phyloP scores from a whole-genome alignment of 1,140 invertebrate species.

The Myzus persicae region DNA sequence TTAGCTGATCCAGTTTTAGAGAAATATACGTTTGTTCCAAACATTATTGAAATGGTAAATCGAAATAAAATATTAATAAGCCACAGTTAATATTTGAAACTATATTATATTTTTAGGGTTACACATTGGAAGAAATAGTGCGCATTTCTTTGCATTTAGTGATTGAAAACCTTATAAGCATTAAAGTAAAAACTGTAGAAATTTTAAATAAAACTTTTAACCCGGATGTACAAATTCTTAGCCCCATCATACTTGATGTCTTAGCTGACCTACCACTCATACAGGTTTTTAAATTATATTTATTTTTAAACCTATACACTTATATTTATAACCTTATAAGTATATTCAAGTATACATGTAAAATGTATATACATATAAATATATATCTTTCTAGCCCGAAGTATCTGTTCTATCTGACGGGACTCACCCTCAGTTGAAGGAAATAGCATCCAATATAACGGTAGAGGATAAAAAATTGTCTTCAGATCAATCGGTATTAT shows the following conservation, averaged over 20 bases:
- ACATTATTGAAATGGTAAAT: slow-evolving; percentile 64
- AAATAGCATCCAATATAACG: slow-evolving; percentile 67
- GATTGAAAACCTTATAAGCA: slow-evolving; percentile 77
- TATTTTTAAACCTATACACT: not conserved
- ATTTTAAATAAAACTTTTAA: slow-evolving; percentile 65
- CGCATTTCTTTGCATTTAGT: slow-evolving; percentile 74
- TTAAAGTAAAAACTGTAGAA: slow-evolving; percentile 80
- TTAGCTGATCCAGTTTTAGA: slow-evolving; percentile 75
- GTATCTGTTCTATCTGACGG: slow-evolving; percentile 65
- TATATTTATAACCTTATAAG: not conserved
- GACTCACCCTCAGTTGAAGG: slow-evolving; percentile 66
- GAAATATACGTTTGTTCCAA: slow-evolving; percentile 79
- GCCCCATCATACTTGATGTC: slow-evolving; percentile 63
- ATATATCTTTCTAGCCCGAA: slow-evolving; percentile 67
- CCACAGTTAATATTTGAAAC: not conserved
- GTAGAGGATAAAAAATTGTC: slow-evolving; percentile 71
- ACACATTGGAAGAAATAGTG: slow-evolving; percentile 64
- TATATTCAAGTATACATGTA: not conserved
- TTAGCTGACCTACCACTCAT: slow-evolving; percentile 66
- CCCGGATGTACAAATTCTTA: slow-evolving; percentile 65
- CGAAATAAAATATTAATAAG: not conserved
- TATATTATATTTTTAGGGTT: slow-evolving; percentile 59
- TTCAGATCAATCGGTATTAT: slow-evolving; percentile 68
- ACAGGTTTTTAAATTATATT: slow-evolving; percentile 62
- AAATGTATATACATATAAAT: not conserved